Percentiles rank a stretch among this genome's conserved stretches.
These are phyloP conservation scores for Cygnus buccinator DNA, from an alignment of 2,113 vertebrate species.

Conservation along the genomic window DNA sequence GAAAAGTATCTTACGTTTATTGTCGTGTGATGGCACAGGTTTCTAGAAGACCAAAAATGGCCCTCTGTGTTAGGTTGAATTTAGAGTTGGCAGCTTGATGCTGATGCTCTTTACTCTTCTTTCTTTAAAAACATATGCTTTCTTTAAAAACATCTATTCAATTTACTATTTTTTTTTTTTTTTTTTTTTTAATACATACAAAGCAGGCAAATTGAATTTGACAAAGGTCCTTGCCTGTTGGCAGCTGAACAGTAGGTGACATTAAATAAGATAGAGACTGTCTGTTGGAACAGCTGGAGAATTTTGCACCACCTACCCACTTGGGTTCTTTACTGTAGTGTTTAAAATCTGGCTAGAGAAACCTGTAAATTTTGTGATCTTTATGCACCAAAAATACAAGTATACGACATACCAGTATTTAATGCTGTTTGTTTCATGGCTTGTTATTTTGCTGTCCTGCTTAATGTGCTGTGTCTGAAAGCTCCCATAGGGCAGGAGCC, in stretches of 20 bases:
- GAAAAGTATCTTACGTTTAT: background rate
- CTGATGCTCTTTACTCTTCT: background rate
- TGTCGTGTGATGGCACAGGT: background rate
- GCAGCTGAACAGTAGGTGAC: background rate
- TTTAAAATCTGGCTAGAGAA: background rate
- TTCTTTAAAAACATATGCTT: background rate
- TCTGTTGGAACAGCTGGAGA: background rate
- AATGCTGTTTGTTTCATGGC: background rate
- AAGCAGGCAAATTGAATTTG: background rate
- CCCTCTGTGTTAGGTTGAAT: background rate
- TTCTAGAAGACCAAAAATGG: background rate
- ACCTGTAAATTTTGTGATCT: background rate
- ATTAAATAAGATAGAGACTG: background rate
- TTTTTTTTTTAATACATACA: background rate
- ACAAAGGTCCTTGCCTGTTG: background rate
- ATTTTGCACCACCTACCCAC: background rate
- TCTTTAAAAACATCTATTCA: background rate
- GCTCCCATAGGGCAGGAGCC: constrained; percentile 10
- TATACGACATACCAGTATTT: background rate
- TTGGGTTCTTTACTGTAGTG: background rate
- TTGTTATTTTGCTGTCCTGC: constrained; percentile 7
- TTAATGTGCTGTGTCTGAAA: constrained; percentile 45
- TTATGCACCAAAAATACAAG: background rate
- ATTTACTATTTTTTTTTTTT: background rate
- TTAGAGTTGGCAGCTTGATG: background rate